Evolutionary conservation across 2,797 vertebrate genomes (phyloP).

Genomic region (Pogonophryne albipinna): DNA sequence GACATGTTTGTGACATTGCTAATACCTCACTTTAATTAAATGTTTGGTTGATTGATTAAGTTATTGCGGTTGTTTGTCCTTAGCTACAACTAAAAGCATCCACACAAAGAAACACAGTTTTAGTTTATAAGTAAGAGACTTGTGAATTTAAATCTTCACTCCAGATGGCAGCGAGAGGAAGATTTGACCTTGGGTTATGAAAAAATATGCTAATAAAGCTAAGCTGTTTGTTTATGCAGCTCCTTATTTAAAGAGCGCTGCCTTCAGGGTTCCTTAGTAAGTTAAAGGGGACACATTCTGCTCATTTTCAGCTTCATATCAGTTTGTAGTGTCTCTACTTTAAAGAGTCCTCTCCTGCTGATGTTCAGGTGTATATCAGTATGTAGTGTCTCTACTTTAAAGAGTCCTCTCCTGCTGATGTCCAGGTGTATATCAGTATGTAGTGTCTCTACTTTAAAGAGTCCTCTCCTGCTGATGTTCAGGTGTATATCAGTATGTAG

Average conservation of each 20-base stretch:
- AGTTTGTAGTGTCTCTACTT: too few species aligned
- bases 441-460: too few species aligned
- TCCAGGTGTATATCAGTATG: too few species aligned
- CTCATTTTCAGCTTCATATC: too few species aligned
- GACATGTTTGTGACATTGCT: neutral
- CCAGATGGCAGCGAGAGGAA: neutral
- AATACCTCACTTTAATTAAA: neutral
- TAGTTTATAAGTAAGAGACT: neutral
- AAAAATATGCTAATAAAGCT: neutral
- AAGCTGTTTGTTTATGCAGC: neutral
- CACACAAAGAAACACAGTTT: neutral
- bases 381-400: too few species aligned
- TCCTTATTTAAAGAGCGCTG: neutral
- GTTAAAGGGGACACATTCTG: too few species aligned
- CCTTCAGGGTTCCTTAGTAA: too few species aligned
- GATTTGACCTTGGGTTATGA: neutral
- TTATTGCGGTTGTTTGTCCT: neutral
- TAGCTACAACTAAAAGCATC: neutral
- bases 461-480: too few species aligned
- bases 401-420: too few species aligned
- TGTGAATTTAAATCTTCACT: neutral
- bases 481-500: too few species aligned
- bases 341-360: too few species aligned
- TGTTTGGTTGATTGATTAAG: neutral
- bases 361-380: too few species aligned